These are phyloP conservation scores for Procavia capensis DNA, from an alignment of 2,113 vertebrate species.

Conservation along the genomic window DNA sequence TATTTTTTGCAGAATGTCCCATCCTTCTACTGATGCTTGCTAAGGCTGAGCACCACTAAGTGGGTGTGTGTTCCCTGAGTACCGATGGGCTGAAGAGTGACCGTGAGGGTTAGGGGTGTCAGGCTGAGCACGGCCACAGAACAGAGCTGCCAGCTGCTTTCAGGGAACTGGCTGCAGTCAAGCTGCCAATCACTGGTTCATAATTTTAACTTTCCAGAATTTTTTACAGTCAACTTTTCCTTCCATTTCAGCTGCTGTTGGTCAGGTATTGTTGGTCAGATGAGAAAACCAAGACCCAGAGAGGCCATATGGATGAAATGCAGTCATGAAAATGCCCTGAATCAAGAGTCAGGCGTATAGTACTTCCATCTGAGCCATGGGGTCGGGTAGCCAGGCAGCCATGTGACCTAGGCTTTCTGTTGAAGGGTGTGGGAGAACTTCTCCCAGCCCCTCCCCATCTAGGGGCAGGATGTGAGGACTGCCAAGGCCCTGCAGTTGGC, in stretches of 20 bases:
- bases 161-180: neutral
- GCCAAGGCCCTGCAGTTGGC: neutral
- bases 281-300: neutral
- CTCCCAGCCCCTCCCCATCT: neutral
- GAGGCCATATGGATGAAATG: neutral
- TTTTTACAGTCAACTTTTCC: neutral
- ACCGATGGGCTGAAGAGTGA: neutral
- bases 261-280: neutral
- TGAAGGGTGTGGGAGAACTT: neutral
- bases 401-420: neutral
- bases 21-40: neutral
- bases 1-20: neutral
- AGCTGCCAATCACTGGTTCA: neutral
- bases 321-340: neutral
- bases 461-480: neutral
- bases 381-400: too few species aligned
- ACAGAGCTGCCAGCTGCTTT: neutral
- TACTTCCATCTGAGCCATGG: neutral
- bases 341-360: neutral
- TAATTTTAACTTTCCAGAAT: neutral
- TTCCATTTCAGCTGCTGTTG: neutral
- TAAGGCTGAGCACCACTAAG: neutral
- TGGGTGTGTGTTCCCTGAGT: neutral
- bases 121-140: neutral
- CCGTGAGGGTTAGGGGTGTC: neutral